Conservation (phyloP, 1,140 invertebrate species). For the Diorhabda sublineata region DNA sequence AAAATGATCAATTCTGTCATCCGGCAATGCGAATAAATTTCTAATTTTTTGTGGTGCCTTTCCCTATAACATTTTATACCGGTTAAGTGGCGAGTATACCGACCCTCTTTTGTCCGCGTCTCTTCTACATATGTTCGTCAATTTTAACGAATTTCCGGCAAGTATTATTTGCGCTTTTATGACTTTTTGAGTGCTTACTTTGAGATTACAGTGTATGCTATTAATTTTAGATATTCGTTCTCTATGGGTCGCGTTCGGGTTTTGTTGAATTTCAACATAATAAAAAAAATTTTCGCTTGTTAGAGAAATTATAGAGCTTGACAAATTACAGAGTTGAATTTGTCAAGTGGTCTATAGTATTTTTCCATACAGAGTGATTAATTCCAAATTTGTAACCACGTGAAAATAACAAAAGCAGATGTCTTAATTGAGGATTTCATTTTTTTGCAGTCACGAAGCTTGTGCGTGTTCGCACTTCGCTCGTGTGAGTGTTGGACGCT, state of each 20-base stretch:
- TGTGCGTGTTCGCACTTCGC: too few species aligned
- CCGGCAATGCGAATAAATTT: background rate
- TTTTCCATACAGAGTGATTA: too few species aligned
- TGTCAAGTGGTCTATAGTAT: too few species aligned
- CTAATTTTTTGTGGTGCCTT: background rate
- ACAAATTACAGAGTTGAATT: too few species aligned
- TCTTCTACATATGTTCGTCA: background rate
- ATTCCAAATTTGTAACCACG: too few species aligned
- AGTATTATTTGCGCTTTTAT: constrained; percentile 1
- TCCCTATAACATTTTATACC: background rate
- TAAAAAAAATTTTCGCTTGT: too few species aligned
- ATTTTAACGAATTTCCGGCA: background rate
- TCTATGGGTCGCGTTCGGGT: background rate
- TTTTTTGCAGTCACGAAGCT: too few species aligned
- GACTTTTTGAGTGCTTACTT: background rate
- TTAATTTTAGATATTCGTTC: background rate
- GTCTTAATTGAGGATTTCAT: too few species aligned
- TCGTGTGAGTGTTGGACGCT: too few species aligned
- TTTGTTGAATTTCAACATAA: background rate
- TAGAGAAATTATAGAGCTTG: too few species aligned
- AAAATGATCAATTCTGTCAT: too few species aligned
- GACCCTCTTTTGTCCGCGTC: background rate
- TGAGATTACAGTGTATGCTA: background rate
- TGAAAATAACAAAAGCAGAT: too few species aligned
- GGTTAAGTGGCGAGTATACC: background rate